Evolutionary conservation across 2,888 invertebrate species (phyloP).

Genomic region (Myopa testacea): DNA sequence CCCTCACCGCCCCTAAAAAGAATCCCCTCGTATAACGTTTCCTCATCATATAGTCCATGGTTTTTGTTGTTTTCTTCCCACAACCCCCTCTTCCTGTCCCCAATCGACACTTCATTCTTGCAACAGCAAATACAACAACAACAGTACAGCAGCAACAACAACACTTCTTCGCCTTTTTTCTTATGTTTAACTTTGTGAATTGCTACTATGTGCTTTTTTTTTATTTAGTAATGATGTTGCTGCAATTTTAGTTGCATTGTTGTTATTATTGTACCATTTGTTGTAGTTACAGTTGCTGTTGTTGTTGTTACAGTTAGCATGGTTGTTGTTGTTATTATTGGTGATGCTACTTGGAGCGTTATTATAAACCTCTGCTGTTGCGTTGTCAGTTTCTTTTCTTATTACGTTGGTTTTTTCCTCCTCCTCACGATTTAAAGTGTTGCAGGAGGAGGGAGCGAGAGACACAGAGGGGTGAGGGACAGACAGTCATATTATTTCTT

Average conservation of each 20-base stretch:
- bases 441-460: too few relatives aligned
- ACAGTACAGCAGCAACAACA: neutral
- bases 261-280: neutral
- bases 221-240: too few relatives aligned
- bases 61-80: too few relatives aligned
- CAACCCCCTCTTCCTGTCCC: too few relatives aligned
- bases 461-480: too few relatives aligned
- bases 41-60: too few relatives aligned
- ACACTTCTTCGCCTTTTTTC: too few relatives aligned
- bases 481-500: too few relatives aligned
- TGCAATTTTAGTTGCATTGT: neutral
- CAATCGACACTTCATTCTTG: too few relatives aligned
- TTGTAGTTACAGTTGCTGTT: neutral
- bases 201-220: neutral
- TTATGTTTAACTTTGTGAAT: neutral
- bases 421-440: too few relatives aligned
- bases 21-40: too few relatives aligned
- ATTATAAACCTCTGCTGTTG: neutral
- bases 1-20: too few relatives aligned
- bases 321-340: constrained; percentile 18
- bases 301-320: neutral
- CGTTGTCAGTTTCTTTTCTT: neutral
- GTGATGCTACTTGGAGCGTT: neutral
- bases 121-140: neutral
- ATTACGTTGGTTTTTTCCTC: neutral